Base-by-base conservation (phyloP, 1,140 invertebrate genomes). In the Colletes latitarsis region DNA sequence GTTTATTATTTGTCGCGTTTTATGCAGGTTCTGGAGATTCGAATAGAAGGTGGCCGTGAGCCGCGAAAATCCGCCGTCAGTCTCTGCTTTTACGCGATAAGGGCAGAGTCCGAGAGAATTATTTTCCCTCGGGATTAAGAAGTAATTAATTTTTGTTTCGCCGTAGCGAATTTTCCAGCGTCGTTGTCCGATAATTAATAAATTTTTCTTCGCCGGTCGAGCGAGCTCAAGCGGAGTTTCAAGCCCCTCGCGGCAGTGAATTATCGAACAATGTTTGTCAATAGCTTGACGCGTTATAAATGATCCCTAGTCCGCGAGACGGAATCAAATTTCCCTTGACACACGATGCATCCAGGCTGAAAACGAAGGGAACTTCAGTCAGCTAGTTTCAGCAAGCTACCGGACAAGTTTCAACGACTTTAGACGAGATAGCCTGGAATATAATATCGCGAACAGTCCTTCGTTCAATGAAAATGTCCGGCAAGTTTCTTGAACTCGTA, bases 311-410 rank as follows among this genome's bases (percentile, higher is more conserved):
- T 49, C 3, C 0, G 6, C 6, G 6, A 15, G 14, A n/a, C 21
- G 19, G 41, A 70, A 70, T 77, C 39, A 39, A 60, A 70, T 70
- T 70, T n/a, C 55, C 66, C 21, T 77, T 69, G 64, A 53, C 21
- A 52, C 21, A 39, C 73, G n/a, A 55, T 5, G 39, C 14, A 63
- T 10, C 30, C 9, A 52, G 4, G n/a, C 8, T 77, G 75, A 39
- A 58, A 19, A 55, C 15, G 41, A 15, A 43, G 43, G 15, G 53
- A 70, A 49, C 41, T 58, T 77, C 5, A 6, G 15, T 15, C 14
- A 14, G 68, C 52, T 14, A 49, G 66, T 12, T 70, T 12, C n/a
- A 43, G 46, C 19, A 8, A 9, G n/a, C 4, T 39, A 30, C 12
- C 2, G 4, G 6, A 17, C 10, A 58, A 68, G 43, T 70, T 77